Percentiles rank a stretch among this genome's conserved stretches.
phyloP scores from a whole-genome alignment of 2,113 vertebrate species.

The Chaenogobius annularis region DNA sequence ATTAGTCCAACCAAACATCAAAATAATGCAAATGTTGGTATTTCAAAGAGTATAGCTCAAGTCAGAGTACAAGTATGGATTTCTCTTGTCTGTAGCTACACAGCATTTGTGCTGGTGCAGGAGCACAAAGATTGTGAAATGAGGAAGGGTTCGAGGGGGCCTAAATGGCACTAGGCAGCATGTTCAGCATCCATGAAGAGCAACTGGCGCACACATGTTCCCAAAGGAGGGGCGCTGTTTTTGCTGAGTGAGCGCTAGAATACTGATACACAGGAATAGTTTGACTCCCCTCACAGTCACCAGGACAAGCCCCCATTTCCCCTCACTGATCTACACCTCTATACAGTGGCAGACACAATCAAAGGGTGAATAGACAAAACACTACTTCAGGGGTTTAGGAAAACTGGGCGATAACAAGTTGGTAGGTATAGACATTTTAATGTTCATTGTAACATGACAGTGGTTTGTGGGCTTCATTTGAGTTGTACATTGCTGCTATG shows the following conservation, averaged over 20 bases:
- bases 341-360: slow-evolving; percentile 54
- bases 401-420: neutral
- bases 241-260: slow-evolving; percentile 71
- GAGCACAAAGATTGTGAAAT: slow-evolving; percentile 14
- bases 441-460: neutral
- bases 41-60: too few species aligned
- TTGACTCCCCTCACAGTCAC: slow-evolving; percentile 23
- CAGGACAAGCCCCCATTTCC: slow-evolving; percentile 1
- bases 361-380: slow-evolving; percentile 23
- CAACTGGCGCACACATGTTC: slow-evolving; percentile 51
- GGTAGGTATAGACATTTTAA: neutral
- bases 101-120: slow-evolving; percentile 25
- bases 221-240: slow-evolving; percentile 59
- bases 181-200: slow-evolving; percentile 70
- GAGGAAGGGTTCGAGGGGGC: slow-evolving; percentile 11
- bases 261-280: slow-evolving; percentile 63
- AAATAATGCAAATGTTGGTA: too few species aligned
- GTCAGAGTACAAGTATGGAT: too few species aligned
- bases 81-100: too few species aligned
- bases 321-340: slow-evolving; percentile 4
- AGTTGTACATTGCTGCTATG: too few species aligned
- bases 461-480: too few species aligned
- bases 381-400: neutral
- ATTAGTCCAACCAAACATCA: too few species aligned
- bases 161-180: slow-evolving; percentile 64